These are phyloP conservation scores for Strigamia maritima DNA, from an alignment of 2,888 invertebrate species.

Conservation along the genomic window DNA sequence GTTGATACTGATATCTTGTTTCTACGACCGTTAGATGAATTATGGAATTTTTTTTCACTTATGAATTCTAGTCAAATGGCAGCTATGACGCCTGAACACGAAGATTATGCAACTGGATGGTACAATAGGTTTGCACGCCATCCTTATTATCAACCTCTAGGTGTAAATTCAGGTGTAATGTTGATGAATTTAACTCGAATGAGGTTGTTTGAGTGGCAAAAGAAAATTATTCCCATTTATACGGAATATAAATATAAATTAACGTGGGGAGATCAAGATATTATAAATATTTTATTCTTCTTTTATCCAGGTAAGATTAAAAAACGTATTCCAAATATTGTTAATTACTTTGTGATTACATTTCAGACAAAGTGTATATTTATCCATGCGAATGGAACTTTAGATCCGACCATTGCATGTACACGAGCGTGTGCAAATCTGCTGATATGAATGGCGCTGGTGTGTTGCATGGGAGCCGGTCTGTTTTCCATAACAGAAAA, in stretches of 20 bases:
- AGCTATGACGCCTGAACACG: slow-evolving; percentile 82
- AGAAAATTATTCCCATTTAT: slow-evolving; percentile 78
- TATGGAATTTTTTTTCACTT: slow-evolving; percentile 76
- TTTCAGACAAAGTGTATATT: slow-evolving; percentile 68
- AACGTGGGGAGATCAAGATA: slow-evolving; percentile 97
- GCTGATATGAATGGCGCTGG: slow-evolving; percentile 71
- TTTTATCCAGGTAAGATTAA: slow-evolving; percentile 64
- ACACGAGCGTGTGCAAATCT: slow-evolving; percentile 76
- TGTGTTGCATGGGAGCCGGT: slow-evolving; percentile 82
- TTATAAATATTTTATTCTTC: slow-evolving; percentile 85
- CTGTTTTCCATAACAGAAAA: slow-evolving; percentile 78
- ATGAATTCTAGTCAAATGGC: slow-evolving; percentile 86
- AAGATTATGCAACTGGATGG: slow-evolving; percentile 90
- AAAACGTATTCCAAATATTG: slow-evolving; percentile 32
- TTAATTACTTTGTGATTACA: slow-evolving; percentile 36
- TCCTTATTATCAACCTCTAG: slow-evolving; percentile 83
- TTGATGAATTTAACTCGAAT: slow-evolving; percentile 92
- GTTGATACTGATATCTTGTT: slow-evolving; percentile 91
- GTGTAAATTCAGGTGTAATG: slow-evolving; percentile 96
- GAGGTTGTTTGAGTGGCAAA: slow-evolving; percentile 79
- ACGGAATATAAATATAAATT: slow-evolving; percentile 78
- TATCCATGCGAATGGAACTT: slow-evolving; percentile 87
- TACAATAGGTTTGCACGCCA: slow-evolving; percentile 93
- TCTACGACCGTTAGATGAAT: slow-evolving; percentile 71
- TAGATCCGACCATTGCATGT: slow-evolving; percentile 94